A percentile compares a stretch with the other conserved stretches of the same genome.
Conservation (phyloP, 2,888 invertebrate species). For the Nymphalis polychloros region DNA sequence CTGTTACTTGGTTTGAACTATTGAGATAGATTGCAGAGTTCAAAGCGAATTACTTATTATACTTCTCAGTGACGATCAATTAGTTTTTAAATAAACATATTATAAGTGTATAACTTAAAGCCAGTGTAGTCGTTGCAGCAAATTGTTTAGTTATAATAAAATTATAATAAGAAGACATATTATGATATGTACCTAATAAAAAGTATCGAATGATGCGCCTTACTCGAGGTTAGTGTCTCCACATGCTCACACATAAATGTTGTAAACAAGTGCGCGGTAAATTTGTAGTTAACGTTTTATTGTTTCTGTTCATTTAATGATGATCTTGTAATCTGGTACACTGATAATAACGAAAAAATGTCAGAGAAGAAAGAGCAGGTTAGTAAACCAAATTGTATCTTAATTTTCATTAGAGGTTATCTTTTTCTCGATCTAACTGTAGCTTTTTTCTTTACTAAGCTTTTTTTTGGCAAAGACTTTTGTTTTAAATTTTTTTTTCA, state of each 20-base stretch:
- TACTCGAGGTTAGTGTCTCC: background rate
- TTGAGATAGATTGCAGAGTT: constrained; percentile 13
- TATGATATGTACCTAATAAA: too few species aligned
- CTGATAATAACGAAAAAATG: background rate
- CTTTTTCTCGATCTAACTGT: too few species aligned
- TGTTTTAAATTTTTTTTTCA: too few species aligned
- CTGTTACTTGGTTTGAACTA: background rate
- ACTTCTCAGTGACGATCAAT: background rate
- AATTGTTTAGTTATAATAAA: constrained; percentile 6
- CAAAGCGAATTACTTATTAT: constrained; percentile 15
- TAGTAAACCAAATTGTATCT: background rate
- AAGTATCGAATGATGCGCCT: background rate
- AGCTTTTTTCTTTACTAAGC: too few species aligned
- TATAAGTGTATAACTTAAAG: background rate
- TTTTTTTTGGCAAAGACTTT: too few species aligned
- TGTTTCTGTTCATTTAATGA: background rate
- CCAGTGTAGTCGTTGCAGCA: background rate
- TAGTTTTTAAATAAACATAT: background rate
- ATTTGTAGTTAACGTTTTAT: background rate
- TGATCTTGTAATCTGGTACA: background rate
- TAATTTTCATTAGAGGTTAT: too few species aligned
- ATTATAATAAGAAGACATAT: background rate
- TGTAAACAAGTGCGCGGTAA: constrained; percentile 2
- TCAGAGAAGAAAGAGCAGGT: constrained; percentile 24
- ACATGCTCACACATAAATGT: background rate